Conservation (phyloP, 2,113 vertebrate species). For the Forbesichthys agassizii region DNA sequence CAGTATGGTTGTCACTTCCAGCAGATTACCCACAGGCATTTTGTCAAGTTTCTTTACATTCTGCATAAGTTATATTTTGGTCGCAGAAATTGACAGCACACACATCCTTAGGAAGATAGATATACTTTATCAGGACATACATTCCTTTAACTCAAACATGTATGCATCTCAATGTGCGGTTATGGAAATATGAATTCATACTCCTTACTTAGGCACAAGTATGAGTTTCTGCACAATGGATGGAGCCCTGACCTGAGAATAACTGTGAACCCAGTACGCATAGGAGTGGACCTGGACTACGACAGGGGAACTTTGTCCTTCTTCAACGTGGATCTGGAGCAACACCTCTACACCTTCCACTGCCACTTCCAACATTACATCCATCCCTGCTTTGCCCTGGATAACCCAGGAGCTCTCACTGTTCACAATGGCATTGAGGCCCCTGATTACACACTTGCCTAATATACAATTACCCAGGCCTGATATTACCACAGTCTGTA, state of each 20-base stretch:
- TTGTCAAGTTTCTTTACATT: conserved; percentile 22
- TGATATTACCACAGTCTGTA: neutral
- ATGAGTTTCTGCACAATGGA: conserved; percentile 86
- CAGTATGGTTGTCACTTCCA: conserved; percentile 30
- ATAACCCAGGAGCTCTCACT: conserved; percentile 82
- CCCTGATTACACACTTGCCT: conserved; percentile 61
- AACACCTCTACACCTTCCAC: conserved; percentile 88
- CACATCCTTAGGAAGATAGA: no score
- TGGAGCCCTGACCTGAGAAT: conserved; percentile 77
- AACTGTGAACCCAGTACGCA: conserved; percentile 68
- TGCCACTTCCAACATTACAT: conserved; percentile 79
- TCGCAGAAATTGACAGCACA: conserved; percentile 6
- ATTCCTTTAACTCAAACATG: neutral
- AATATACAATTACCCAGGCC: conserved; percentile 1
- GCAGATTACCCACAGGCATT: conserved; percentile 11
- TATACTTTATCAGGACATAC: no score
- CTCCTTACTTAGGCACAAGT: conserved; percentile 81
- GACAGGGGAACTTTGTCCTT: conserved; percentile 82
- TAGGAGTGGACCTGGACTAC: conserved; percentile 88
- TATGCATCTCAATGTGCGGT: neutral
- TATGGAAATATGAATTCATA: neutral
- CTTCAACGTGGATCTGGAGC: conserved; percentile 84
- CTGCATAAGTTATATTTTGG: conserved; percentile 16
- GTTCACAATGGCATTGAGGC: conserved; percentile 77
- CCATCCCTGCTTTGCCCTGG: conserved; percentile 90